phyloP scores from a whole-genome alignment of 2,797 vertebrate genomes.

The Sciurus vulgaris region DNA sequence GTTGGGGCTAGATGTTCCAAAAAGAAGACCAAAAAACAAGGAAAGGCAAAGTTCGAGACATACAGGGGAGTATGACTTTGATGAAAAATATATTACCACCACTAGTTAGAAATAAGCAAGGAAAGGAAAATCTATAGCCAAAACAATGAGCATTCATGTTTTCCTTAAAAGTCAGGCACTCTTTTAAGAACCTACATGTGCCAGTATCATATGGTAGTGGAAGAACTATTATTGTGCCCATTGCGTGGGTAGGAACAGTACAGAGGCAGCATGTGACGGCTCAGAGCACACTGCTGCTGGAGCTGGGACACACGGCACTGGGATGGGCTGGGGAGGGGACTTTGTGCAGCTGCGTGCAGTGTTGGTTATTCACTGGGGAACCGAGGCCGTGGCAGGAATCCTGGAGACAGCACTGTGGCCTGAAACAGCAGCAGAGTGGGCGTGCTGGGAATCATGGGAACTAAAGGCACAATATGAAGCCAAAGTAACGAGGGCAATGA shows the following conservation, averaged over 20 bases:
- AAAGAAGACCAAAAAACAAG: not conserved
- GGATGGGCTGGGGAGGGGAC: too few relatives aligned
- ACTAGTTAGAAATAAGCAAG: not conserved
- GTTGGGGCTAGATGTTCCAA: not conserved
- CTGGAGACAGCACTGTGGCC: too few relatives aligned
- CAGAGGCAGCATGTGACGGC: not conserved
- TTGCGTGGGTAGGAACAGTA: not conserved
- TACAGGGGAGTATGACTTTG: fast-evolving
- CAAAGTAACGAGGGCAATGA: fast-evolving
- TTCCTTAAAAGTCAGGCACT: not conserved
- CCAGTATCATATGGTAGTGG: not conserved
- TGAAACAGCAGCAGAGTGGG: not conserved
- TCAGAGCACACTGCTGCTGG: not conserved
- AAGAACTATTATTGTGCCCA: not conserved
- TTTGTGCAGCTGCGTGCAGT: not conserved
- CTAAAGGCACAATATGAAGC: not conserved
- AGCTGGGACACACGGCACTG: fast-evolving
- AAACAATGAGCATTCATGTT: not conserved
- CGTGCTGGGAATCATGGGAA: too few relatives aligned
- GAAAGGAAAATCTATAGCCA: not conserved
- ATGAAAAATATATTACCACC: not conserved
- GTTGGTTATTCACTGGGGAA: not conserved
- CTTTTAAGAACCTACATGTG: not conserved
- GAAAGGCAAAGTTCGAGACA: not conserved
- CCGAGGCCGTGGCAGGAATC: fast-evolving